Conservation (phyloP, 2,888 invertebrate species). For the Willowsia nigromaculata region DNA sequence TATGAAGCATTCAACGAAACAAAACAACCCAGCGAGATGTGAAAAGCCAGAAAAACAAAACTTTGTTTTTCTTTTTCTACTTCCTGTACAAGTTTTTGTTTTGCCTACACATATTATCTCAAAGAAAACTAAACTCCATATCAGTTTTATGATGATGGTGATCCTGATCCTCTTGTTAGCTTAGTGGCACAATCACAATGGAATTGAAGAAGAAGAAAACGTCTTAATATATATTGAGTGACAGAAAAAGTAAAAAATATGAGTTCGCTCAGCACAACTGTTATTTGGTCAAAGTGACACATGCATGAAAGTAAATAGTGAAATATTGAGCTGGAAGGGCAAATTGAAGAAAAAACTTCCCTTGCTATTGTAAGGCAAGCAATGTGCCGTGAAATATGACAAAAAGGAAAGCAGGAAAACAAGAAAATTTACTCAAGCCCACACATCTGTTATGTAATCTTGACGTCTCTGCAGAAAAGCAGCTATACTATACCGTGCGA, state of each 20-base stretch:
- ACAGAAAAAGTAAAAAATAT: constrained; percentile 30
- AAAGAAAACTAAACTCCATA: neutral
- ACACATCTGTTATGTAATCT: neutral
- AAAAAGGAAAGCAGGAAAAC: neutral
- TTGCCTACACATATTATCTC: neutral
- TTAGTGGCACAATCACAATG: constrained; percentile 32
- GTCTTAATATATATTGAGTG: neutral
- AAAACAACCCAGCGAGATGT: neutral
- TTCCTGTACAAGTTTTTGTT: neutral
- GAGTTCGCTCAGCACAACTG: neutral
- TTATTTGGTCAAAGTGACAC: constrained; percentile 51
- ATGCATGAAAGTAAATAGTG: constrained; percentile 44
- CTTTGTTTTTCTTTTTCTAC: neutral
- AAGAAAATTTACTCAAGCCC: constrained; percentile 26
- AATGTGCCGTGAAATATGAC: constrained; percentile 13
- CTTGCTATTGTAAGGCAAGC: neutral
- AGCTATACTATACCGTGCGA: too few species aligned
- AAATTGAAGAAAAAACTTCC: constrained; percentile 30
- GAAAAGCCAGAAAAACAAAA: neutral
- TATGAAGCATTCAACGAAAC: constrained; percentile 1
- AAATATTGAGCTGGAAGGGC: constrained; percentile 34
- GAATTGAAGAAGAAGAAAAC: neutral
- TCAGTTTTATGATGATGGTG: constrained; percentile 16
- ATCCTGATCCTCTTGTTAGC: constrained; percentile 11
- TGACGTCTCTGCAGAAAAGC: too few species aligned